Percentiles rank a stretch among this genome's conserved stretches.
Evolutionary conservation across 2,113 vertebrate species (phyloP).

Genomic region (Apus apus): DNA sequence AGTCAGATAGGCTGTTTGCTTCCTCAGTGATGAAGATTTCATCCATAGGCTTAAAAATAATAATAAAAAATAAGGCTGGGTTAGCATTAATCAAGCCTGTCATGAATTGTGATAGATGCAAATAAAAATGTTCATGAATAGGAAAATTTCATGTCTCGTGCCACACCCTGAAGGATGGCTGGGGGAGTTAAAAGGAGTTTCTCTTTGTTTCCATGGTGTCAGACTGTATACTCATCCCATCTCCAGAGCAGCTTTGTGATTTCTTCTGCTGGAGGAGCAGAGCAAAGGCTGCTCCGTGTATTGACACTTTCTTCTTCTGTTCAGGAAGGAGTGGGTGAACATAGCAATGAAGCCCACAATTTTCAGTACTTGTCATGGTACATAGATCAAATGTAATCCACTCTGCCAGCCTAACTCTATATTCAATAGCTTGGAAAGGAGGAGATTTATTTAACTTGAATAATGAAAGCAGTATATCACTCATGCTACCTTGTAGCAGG

Average conservation of each 20-base stretch:
- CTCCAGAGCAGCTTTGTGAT: constrained; percentile 48
- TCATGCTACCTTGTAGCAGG: constrained; percentile 28
- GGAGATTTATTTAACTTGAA: constrained; percentile 63
- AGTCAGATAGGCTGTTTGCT: background rate
- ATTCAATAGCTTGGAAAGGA: constrained; percentile 60
- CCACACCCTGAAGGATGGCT: constrained; percentile 14
- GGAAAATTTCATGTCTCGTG: background rate
- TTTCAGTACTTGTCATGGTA: constrained; percentile 69
- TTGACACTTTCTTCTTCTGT: constrained; percentile 61
- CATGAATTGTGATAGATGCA: background rate
- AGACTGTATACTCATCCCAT: constrained; percentile 51
- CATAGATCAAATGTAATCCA: constrained; percentile 65
- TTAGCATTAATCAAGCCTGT: background rate
- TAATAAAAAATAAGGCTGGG: background rate
- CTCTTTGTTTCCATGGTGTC: constrained; percentile 63
- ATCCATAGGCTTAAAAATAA: background rate
- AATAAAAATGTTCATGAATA: background rate
- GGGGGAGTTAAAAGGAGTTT: constrained; percentile 60
- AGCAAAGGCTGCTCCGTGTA: constrained; percentile 69
- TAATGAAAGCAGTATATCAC: constrained; percentile 65
- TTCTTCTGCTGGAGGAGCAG: constrained; percentile 44
- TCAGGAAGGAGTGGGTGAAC: constrained; percentile 68
- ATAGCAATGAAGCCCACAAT: constrained; percentile 69
- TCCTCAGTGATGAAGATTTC: background rate
- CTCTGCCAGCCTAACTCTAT: constrained; percentile 53